Conservation (phyloP, 2,797 vertebrate species). For the Galaxias olidus region DNA sequence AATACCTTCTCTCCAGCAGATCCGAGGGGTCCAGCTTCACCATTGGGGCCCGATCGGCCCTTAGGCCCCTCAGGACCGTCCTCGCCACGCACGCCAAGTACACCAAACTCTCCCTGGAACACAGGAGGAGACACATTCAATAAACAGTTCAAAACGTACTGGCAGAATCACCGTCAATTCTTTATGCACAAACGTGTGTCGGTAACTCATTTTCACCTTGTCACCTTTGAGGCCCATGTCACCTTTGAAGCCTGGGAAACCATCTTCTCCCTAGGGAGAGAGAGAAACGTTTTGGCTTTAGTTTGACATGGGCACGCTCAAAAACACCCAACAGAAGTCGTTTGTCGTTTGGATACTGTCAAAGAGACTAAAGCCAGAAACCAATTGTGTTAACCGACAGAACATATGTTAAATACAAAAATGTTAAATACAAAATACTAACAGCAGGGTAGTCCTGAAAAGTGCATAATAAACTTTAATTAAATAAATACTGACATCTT, state of each 20-base stretch:
- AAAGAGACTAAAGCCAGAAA: no score
- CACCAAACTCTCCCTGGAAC: conserved; percentile 72
- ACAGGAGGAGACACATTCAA: no score
- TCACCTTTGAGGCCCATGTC: conserved; percentile 98
- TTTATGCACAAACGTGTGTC: background rate
- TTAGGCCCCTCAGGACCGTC: conserved; percentile 98
- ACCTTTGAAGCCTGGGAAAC: conserved; percentile 97
- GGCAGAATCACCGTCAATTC: background rate
- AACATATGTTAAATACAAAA: no score
- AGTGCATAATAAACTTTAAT: background rate
- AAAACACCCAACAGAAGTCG: no score
- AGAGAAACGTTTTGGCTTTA: conserved; percentile 2
- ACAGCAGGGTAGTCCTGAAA: no score
- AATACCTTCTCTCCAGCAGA: conserved; percentile 92
- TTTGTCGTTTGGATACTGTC: no score
- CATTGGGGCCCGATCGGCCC: conserved; percentile 88
- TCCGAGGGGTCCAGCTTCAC: conserved; percentile 87
- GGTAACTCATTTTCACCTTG: conserved; percentile 76
- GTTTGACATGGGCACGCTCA: background rate
- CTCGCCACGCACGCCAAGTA: conserved; percentile 85
- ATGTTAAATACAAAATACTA: no score
- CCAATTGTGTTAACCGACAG: no score
- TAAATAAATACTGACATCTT: conserved; percentile 60
- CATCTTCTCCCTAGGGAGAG: conserved; percentile 90
- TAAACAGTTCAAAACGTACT: background rate